Evolutionary conservation across 2,113 vertebrate genomes (phyloP), one percentile per base, ranked within the genome.

Genomic region (Canis aureus): DNA sequence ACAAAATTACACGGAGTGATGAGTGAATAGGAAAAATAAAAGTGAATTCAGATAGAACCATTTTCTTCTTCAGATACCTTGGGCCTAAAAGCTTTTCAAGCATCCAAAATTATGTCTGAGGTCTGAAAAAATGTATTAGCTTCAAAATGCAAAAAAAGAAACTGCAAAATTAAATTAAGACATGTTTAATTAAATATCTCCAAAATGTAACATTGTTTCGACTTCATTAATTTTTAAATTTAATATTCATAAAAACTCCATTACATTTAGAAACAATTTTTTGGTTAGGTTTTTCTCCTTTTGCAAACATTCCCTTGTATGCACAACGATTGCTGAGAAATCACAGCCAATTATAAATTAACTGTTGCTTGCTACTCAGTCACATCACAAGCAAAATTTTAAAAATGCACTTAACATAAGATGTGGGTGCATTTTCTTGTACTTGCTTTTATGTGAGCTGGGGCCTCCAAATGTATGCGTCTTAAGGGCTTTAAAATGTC

Each of bases 201-300:
- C 78, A 96, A 97, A 81, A 86, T 93, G 89, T 89, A 97, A 94
- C 85, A 89, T 91, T 96, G 94, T 96, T 97, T 95, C 73, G 51
- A 94, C 95, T 96, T 97, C 95, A 97, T 97, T 98, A 97, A 97
- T 95, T 97, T 97, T 98, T 96, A 93, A 98, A 95, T 97, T 78
- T 97, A 97, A 97, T 97, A 95, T 93, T 97, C 62, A 60, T 93
- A 86, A 96, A 96, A 97, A 74, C 66, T 86, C 78, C 60, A 96
- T 94, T 95, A 83, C 95, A 96, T 89, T 88, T 96, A 95, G 93
- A 97, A 67, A 79, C 73, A 79, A 29, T 74, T 95, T 97, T 43
- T 9, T 29, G 84, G 49, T 95, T 92, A 62, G 64, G 82, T 97
- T 95, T 97, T 96, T 96, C 83, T 95, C 81, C 67, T 94, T 96